Evolutionary conservation across 2,888 invertebrate species (phyloP), one percentile per base, ranked within the genome.

Genomic region (Endomychus coccineus): DNA sequence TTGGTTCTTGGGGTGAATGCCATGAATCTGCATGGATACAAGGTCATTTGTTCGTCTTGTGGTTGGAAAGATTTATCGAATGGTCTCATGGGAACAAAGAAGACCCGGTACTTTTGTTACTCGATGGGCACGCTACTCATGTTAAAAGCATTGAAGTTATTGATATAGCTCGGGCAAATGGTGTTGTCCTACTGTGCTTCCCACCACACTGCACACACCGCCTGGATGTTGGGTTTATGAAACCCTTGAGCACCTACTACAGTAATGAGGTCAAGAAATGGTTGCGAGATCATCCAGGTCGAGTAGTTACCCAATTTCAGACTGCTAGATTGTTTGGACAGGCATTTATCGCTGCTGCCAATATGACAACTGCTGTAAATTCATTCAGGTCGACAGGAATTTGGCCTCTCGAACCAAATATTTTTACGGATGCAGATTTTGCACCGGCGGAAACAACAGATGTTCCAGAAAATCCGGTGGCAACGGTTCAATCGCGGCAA

Each of bases 21-120:
- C 49, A 51, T 43, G 39, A 41, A 21, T 42, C 43, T 31, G 50
- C 49, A 6, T 53, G 50, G 52, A 50, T 52, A 37, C 36, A 42
- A 27, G 40, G 39, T 13, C 46, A 50, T 1, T 42, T 50, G 24
- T 52, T 52, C 27, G 34, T 41, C 5, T 36, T 24, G 13, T 52
- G 52, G 52, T 39, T 54, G 10, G 23, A 45, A 16, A 44, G 46
- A 19, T 49, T 54, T 16, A 44, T 54, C 11, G 42, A 44, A 37
- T 49, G 44, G 36, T 42, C 44, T 4, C 38, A 46, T 4, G 39
- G 48, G n/a, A 43, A 41, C 4, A 43, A 45, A 13, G 49, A 50
- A 5, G 21, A 42, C 25, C 45, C 48, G 12, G n/a, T n/a, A n/a
- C n/a, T n/a, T n/a, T n/a, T n/a, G n/a, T n/a, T n/a, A n/a, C n/a